Base-by-base conservation (phyloP, 2,113 vertebrate species). In the Lycocorax pyrrhopterus region DNA sequence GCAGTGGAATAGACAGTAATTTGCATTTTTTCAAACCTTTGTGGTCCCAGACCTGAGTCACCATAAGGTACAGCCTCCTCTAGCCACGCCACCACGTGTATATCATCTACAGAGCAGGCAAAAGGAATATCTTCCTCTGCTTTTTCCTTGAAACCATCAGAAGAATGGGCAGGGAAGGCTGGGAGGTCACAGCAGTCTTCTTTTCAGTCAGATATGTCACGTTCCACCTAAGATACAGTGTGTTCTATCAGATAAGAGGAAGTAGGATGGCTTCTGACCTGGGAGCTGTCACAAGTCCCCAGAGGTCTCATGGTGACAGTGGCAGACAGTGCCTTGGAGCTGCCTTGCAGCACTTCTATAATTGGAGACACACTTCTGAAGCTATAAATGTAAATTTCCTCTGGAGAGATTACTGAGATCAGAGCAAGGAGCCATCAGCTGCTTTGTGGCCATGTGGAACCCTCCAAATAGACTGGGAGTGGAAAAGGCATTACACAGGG, bases 71-170 rank as follows among this genome's bases (percentile, higher is more conserved):
- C 1, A 11, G 5, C 19, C 35, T 64, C 15, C 73, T 75, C 44
- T 33, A 87, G 27, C 10, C 32, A 19, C 16, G 49, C 7, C 39
- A 26, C 0, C 23, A 18, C 0, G 0, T 35, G 15, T 25, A 4
- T 7, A 9, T 52, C 55, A 67, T 26, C 25, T 51, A 23, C 15
- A 6, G 13, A 35, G 20, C 10, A 32, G 41, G 19, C 7, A 19
- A 44, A 69, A 18, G 16, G 35, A 74, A 1, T 7, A 16, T 5
- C 26, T 78, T 55, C 22, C 9, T 72, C 32, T 73, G 10, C 17
- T 64, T 79, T 62, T 44, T 39, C 14, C 52, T 64, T 35, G 18
- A 86, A 80, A 56, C 27, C 4, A 16, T 66, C 60, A 64, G 56
- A 84, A 58, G 39, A 81, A 18, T 6, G 51, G 17, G 2, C 27